Base-by-base conservation (phyloP, 2,888 invertebrate genomes). In the Drosophila longiperda region DNA sequence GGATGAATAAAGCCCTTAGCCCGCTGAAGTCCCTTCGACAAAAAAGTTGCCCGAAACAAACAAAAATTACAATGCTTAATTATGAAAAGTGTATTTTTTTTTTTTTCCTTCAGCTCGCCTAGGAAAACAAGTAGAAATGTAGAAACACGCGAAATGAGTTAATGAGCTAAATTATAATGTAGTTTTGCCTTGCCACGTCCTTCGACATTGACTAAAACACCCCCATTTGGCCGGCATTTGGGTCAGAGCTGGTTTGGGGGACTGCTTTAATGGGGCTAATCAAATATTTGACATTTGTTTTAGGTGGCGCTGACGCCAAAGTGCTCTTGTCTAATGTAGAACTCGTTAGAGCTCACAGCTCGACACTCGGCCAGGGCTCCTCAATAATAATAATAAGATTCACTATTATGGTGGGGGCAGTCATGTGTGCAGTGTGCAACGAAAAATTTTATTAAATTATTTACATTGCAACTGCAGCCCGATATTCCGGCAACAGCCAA, bases 31-130 rank as follows among this genome's bases (percentile, higher is more conserved):
- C 36, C 50, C n/a, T 20, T 38, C 48, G 20, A 45, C 52, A 64
- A 57, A 54, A 75, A 53, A 62, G 66, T 57, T 60, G 42, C 81
- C 66, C 81, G 68, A 80, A 80, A 77, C 71, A 83, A 87, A 87
- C 82, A 87, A 73, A 85, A 89, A 87, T 85, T 89, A 82, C 85
- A 89, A 74, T 75, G 88, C 89, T 87, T 85, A 89, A 85, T 85
- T 85, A 89, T 89, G 80, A 87, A 87, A 89, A 87, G 89, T 87
- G 84, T 87, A 87, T 84, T 85, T 89, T 89, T 84, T 85, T 85
- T 88, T 88, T 86, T 64, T 72, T 64, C 65, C 49, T 52, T 42
- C 45, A 11, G 33, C 45, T 26, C 45, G 55, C 32, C 36, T 49
- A 42, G 78, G 64, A 76, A 67, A 78, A 77, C 72, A 55, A 67